These are phyloP conservation scores for Leptopilina drosophilae DNA, from an alignment of 2,888 invertebrate species.

Conservation along the genomic window DNA sequence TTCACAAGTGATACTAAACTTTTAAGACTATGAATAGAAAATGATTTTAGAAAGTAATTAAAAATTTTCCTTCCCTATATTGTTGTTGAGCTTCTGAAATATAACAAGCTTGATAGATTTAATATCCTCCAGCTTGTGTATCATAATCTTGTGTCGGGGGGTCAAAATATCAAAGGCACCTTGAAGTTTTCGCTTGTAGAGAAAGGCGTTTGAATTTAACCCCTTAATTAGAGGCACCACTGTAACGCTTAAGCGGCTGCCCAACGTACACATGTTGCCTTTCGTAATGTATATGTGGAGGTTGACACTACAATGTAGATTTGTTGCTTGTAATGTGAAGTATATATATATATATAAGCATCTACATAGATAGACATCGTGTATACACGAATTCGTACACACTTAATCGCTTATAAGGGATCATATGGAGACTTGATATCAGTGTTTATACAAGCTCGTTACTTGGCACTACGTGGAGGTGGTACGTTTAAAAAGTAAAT, in stretches of 20 bases:
- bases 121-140: background rate
- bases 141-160: constrained; percentile 6
- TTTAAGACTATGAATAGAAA: too few relatives aligned
- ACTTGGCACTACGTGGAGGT: background rate
- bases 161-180: constrained; percentile 21
- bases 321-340: background rate
- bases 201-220: constrained; percentile 11
- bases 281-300: background rate
- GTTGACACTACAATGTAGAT: background rate
- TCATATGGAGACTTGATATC: background rate
- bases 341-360: background rate
- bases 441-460: constrained; percentile 6
- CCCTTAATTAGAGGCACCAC: constrained; percentile 16
- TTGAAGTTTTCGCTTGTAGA: constrained; percentile 11
- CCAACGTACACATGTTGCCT: constrained; percentile 22
- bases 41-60: too few relatives aligned
- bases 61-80: background rate
- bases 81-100: background rate
- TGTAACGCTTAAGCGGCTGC: constrained; percentile 12
- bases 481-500: background rate
- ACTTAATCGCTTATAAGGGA: constrained; percentile 19
- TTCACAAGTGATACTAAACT: too few relatives aligned
- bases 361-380: too few relatives aligned
- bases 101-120: background rate
- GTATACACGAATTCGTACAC: background rate